phyloP scores from a whole-genome alignment of 2,113 vertebrate species.

The Ptilorrhoa leucosticta region DNA sequence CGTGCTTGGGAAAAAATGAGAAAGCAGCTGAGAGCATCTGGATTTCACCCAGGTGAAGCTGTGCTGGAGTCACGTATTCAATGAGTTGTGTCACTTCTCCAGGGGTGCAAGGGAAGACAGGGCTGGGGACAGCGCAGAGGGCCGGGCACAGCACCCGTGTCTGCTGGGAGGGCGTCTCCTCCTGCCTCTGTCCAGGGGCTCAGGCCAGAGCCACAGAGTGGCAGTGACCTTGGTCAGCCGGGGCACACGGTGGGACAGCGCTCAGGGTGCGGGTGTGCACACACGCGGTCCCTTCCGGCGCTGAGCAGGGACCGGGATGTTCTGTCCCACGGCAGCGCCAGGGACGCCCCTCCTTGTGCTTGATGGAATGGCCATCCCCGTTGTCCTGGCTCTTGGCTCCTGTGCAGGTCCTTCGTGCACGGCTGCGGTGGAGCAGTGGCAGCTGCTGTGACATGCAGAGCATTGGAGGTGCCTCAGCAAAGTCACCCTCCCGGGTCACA shows the following conservation, averaged over 20 bases:
- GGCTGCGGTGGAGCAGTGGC: not conserved
- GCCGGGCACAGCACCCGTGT: rapidly evolving
- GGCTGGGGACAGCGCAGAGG: not conserved
- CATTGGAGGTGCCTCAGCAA: not conserved
- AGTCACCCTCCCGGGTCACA: not conserved
- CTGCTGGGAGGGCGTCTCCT: not conserved
- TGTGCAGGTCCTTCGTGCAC: not conserved
- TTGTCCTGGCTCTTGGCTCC: not conserved
- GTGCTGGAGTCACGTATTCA: not conserved
- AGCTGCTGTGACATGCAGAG: not conserved
- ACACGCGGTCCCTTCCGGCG: rapidly evolving
- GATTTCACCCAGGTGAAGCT: not conserved
- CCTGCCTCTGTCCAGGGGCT: not conserved
- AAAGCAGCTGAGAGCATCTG: not conserved
- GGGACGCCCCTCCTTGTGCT: not conserved
- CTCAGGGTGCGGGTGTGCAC: rapidly evolving
- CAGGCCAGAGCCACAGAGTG: not conserved
- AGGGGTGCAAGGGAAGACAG: not conserved
- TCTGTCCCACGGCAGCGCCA: rapidly evolving
- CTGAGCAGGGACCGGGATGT: rapidly evolving
- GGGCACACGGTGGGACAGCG: rapidly evolving
- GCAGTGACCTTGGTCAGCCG: not conserved
- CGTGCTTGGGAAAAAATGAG: not conserved
- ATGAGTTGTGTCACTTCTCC: not conserved
- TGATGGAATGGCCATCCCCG: not conserved